Conservation (phyloP, 2,113 vertebrate genomes). For the Ranitomeya variabilis region DNA sequence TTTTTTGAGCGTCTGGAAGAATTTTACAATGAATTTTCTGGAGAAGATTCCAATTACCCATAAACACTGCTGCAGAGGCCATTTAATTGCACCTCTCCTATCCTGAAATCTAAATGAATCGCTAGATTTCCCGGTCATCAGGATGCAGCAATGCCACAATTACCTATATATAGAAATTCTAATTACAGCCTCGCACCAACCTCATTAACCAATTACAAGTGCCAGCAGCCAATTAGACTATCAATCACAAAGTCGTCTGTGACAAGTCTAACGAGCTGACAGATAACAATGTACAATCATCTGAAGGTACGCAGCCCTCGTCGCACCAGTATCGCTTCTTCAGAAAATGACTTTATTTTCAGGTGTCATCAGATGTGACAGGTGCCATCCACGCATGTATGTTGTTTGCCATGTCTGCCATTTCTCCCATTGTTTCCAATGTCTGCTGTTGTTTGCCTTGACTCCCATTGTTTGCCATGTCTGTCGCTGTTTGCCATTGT, state of each 20-base stretch:
- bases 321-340: not conserved
- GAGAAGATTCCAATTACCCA: constrained; percentile 15
- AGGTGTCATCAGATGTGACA: not conserved
- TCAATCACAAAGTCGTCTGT: constrained; percentile 51
- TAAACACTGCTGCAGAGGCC: not conserved
- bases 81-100: constrained; percentile 34
- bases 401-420: too few relatives aligned
- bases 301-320: not conserved
- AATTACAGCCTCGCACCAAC: constrained; percentile 47
- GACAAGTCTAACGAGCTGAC: constrained; percentile 52
- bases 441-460: too few relatives aligned
- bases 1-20: not conserved
- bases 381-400: too few relatives aligned
- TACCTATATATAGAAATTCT: constrained; percentile 55
- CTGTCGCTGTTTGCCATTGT: too few relatives aligned
- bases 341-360: not conserved
- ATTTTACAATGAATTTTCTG: constrained; percentile 36
- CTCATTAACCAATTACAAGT: constrained; percentile 54
- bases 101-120: constrained; percentile 40
- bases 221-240: constrained; percentile 54
- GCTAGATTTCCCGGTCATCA: constrained; percentile 53
- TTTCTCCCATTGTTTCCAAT: too few relatives aligned
- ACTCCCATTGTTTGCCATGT: too few relatives aligned
- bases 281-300: constrained; percentile 48
- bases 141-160: constrained; percentile 53